phyloP scores from a whole-genome alignment of 2,113 vertebrate genomes.

The Barbus barbus region DNA sequence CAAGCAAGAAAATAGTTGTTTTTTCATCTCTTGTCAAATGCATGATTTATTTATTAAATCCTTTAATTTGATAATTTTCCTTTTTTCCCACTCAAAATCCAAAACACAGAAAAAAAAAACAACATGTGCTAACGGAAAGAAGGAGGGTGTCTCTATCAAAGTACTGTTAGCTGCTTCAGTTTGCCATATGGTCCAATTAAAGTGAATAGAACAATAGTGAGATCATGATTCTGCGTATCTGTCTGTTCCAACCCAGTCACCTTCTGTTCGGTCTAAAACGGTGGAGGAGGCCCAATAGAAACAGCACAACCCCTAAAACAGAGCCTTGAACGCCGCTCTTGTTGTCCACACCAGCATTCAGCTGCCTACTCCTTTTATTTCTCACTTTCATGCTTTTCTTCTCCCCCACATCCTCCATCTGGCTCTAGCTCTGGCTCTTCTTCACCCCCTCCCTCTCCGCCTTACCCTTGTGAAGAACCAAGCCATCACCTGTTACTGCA shows the following conservation, averaged over 20 bases:
- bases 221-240: slow-evolving; percentile 49
- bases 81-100: neutral
- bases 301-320: slow-evolving; percentile 52
- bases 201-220: slow-evolving; percentile 53
- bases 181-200: slow-evolving; percentile 54
- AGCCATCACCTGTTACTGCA: slow-evolving; percentile 61
- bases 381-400: neutral
- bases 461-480: neutral
- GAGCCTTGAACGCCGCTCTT: slow-evolving; percentile 56
- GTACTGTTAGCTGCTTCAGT: slow-evolving; percentile 45
- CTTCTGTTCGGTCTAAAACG: slow-evolving; percentile 44
- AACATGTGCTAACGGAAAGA: slow-evolving; percentile 18
- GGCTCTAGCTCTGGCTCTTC: slow-evolving; percentile 26
- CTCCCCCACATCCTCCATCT: slow-evolving; percentile 42
- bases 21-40: slow-evolving; percentile 4
- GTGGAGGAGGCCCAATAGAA: slow-evolving; percentile 45
- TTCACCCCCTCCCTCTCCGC: neutral
- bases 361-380: slow-evolving; percentile 34
- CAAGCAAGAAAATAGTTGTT: neutral
- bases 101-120: neutral
- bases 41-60: slow-evolving; percentile 12
- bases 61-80: neutral
- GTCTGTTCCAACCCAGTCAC: slow-evolving; percentile 48
- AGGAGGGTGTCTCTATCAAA: slow-evolving; percentile 42
- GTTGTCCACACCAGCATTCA: slow-evolving; percentile 60